phyloP scores from a whole-genome alignment of 1,140 invertebrate genomes.

The Aphelinus atriplicis region DNA sequence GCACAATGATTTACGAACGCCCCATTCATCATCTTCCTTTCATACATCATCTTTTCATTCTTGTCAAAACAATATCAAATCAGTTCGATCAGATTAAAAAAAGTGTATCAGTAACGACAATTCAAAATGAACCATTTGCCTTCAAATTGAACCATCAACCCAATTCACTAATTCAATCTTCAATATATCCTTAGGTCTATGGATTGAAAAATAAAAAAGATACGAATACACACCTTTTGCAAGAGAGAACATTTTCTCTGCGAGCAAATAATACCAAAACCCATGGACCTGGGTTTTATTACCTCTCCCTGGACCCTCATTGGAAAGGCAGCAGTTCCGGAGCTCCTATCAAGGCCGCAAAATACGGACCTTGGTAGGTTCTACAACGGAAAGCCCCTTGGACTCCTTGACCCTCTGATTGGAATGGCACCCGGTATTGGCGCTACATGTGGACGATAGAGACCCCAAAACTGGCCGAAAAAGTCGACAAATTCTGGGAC shows the following conservation, averaged over 20 bases:
- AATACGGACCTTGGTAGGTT: slow-evolving; percentile 45
- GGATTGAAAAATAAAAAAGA: not conserved
- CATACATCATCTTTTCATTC: too few relatives aligned
- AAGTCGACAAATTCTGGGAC: slow-evolving; percentile 14
- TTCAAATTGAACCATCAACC: slow-evolving; percentile 14
- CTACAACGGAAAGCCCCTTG: too few relatives aligned
- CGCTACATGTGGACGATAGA: slow-evolving; percentile 23
- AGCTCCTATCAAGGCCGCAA: slow-evolving; percentile 43
- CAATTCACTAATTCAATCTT: not conserved
- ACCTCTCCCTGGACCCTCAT: slow-evolving; percentile 21
- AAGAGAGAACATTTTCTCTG: slow-evolving; percentile 8
- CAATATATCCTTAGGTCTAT: not conserved
- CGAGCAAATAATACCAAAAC: not conserved
- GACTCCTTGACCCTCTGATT: slow-evolving; percentile 8
- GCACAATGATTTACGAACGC: too few relatives aligned
- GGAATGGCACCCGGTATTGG: slow-evolving; percentile 16
- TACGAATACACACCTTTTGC: slow-evolving; percentile 38
- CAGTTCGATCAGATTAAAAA: not conserved
- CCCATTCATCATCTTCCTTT: too few relatives aligned
- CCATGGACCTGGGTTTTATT: slow-evolving; percentile 28
- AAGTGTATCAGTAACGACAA: not conserved
- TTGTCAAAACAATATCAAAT: too few relatives aligned
- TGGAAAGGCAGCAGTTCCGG: not conserved
- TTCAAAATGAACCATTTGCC: slow-evolving; percentile 30
- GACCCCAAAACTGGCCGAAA: slow-evolving; percentile 15